Percentiles rank a stretch among this genome's conserved stretches.
Conservation (phyloP, 2,113 vertebrate genomes). For the Eulacestoma nigropectus region DNA sequence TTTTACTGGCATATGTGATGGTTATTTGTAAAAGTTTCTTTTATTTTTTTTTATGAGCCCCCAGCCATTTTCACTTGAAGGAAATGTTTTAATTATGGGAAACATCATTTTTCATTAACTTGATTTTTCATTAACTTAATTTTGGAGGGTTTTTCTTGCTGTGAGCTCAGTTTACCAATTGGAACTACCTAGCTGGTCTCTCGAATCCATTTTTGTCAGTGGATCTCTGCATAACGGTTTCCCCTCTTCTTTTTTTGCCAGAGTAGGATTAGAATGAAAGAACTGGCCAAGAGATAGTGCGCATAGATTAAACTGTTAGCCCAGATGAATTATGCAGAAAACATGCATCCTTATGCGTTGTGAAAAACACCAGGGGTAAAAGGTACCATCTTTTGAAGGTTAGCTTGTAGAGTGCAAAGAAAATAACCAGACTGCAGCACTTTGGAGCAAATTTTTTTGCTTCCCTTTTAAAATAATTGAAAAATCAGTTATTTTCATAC, state of each 20-base stretch:
- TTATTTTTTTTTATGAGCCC: neutral
- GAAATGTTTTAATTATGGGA: neutral
- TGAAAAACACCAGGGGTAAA: neutral
- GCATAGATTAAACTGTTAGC: neutral
- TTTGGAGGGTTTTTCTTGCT: neutral
- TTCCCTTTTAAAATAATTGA: neutral
- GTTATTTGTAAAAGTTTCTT: neutral
- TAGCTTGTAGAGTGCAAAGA: neutral
- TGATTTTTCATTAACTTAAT: neutral
- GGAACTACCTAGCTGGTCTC: neutral
- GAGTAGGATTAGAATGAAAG: neutral
- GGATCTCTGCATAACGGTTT: neutral
- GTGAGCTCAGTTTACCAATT: neutral
- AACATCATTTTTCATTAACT: neutral
- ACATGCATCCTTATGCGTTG: neutral
- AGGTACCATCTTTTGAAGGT: neutral
- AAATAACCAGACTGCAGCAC: neutral
- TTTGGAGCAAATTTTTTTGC: neutral
- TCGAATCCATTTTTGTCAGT: neutral
- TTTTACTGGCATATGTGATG: neutral
- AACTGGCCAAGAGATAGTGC: neutral
- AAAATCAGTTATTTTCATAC: slow-evolving; percentile 20
- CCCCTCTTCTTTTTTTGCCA: neutral
- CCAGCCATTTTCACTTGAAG: neutral
- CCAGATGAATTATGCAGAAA: neutral